Evolutionary conservation across 2,888 invertebrate species (phyloP).

Genomic region (Trissolcus brochymenae): DNA sequence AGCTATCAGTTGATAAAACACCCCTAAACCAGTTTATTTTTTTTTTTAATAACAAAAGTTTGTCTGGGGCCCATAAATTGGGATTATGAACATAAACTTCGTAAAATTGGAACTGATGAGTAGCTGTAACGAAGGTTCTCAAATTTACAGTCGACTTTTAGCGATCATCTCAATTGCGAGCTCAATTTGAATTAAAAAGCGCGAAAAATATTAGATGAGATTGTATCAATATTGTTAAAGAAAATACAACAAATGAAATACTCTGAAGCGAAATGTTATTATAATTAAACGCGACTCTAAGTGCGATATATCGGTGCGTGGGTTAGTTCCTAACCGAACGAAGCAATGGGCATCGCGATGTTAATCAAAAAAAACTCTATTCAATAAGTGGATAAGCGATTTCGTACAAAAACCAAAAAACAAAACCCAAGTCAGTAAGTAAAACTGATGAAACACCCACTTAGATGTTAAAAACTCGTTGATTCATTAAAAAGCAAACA

Average conservation of each 20-base stretch:
- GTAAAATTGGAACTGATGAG: neutral
- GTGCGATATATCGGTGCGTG: constrained; percentile 35
- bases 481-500: constrained; percentile 30
- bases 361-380: constrained; percentile 56
- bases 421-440: constrained; percentile 20
- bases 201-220: constrained; percentile 29
- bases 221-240: constrained; percentile 47
- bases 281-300: constrained; percentile 37
- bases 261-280: constrained; percentile 44
- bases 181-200: constrained; percentile 64
- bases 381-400: constrained; percentile 52
- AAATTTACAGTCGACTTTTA: constrained; percentile 9
- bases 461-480: constrained; percentile 49
- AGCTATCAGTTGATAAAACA: neutral
- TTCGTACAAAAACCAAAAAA: constrained; percentile 46
- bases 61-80: neutral
- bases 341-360: constrained; percentile 45
- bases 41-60: no score
- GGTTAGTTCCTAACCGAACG: constrained; percentile 32
- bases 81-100: neutral
- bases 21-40: no score
- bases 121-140: constrained; percentile 39
- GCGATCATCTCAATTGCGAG: constrained; percentile 63
- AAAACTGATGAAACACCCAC: constrained; percentile 27
- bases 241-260: constrained; percentile 22